A percentile compares a stretch with the other conserved stretches of the same genome.
Conservation (phyloP, 2,113 vertebrate species). For the Butorides virescens region DNA sequence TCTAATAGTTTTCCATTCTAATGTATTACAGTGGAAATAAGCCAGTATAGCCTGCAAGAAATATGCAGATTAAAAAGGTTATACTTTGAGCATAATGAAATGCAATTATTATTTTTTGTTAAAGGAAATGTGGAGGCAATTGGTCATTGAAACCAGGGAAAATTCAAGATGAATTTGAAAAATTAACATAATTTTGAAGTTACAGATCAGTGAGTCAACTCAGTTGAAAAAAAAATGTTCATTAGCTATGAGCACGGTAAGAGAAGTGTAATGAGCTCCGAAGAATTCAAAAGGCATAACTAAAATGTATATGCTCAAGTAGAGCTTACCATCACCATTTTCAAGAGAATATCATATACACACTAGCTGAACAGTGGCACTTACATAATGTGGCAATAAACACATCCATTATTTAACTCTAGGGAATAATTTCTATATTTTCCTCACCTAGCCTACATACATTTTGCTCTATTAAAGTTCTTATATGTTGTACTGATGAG, state of each 20-base stretch:
- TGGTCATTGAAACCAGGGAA: slow-evolving; percentile 33
- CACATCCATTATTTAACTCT: not conserved
- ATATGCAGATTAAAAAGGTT: slow-evolving; percentile 72
- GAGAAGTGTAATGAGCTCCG: slow-evolving; percentile 30
- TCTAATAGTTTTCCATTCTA: slow-evolving; percentile 83
- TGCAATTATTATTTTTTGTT: slow-evolving; percentile 42
- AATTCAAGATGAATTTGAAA: slow-evolving; percentile 20
- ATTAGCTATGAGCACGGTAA: slow-evolving; percentile 34
- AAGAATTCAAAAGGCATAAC: not conserved
- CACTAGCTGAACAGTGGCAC: not conserved
- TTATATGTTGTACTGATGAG: not conserved
- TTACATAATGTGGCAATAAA: not conserved
- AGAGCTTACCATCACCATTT: not conserved
- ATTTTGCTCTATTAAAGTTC: not conserved
- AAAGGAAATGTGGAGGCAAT: not conserved
- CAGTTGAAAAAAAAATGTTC: slow-evolving; percentile 32
- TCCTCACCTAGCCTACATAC: not conserved
- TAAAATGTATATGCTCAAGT: not conserved
- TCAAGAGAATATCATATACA: slow-evolving; percentile 3
- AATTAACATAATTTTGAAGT: slow-evolving; percentile 29
- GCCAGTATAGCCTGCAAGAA: slow-evolving; percentile 64
- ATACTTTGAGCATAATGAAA: slow-evolving; percentile 56
- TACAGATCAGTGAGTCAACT: slow-evolving; percentile 15
- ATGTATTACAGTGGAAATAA: slow-evolving; percentile 73
- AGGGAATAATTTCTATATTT: not conserved